Conservation (phyloP, 2,797 vertebrate genomes). For the Phylloscopus collybita region DNA sequence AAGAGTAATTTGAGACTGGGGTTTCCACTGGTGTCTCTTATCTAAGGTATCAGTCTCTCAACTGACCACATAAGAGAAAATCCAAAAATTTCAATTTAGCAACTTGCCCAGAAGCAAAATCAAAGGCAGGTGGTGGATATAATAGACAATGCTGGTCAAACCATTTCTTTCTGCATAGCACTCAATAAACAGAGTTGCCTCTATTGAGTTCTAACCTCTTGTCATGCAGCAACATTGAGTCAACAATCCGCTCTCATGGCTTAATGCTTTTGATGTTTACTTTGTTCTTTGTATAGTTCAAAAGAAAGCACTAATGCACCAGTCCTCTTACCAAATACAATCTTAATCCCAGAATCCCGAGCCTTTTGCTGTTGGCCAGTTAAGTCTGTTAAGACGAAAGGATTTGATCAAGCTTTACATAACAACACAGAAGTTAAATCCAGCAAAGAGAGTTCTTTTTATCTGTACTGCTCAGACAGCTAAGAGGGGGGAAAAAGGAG, state of each 20-base stretch:
- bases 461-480: conserved; percentile 78
- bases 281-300: conserved; percentile 81
- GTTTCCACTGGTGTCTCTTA: background rate
- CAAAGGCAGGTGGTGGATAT: conserved; percentile 55
- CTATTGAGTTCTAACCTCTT: conserved; percentile 65
- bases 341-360: conserved; percentile 77
- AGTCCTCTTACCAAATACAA: conserved; percentile 70
- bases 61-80: conserved; percentile 7
- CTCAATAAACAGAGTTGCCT: conserved; percentile 52
- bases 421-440: conserved; percentile 79
- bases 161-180: conserved; percentile 29
- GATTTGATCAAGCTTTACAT: conserved; percentile 82
- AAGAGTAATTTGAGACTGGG: background rate
- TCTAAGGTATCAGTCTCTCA: background rate
- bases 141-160: conserved; percentile 43
- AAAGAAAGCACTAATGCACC: conserved; percentile 74
- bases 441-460: conserved; percentile 78
- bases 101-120: conserved; percentile 15
- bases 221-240: conserved; percentile 70
- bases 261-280: conserved; percentile 78
- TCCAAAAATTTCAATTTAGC: background rate
- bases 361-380: conserved; percentile 79
- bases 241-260: conserved; percentile 69
- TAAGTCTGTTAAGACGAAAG: conserved; percentile 79
- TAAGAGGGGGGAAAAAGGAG: background rate